phyloP scores from a whole-genome alignment of 2,797 vertebrate genomes.

The Pseudomugil tenellus region DNA sequence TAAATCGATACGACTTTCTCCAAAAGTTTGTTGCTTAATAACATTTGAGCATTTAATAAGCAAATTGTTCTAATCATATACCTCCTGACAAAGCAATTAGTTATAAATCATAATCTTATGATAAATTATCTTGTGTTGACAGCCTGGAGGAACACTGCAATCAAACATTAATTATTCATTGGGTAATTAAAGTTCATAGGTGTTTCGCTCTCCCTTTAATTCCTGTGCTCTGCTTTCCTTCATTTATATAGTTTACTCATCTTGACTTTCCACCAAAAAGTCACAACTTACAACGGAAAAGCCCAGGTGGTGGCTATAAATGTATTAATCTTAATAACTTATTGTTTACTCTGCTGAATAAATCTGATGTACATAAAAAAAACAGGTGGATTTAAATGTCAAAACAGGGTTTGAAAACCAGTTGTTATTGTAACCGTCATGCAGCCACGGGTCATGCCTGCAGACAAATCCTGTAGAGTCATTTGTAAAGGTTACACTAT shows the following conservation, averaged over 20 bases:
- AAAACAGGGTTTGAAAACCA: neutral
- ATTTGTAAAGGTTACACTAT: neutral
- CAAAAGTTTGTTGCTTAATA: conserved; percentile 78
- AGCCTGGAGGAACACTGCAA: conserved; percentile 82
- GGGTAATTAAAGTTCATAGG: conserved; percentile 87
- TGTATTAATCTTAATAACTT: neutral
- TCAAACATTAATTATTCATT: conserved; percentile 88
- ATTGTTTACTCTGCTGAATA: neutral
- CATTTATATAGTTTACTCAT: conserved; percentile 26
- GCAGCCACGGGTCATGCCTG: neutral
- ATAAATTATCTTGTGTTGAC: conserved; percentile 87
- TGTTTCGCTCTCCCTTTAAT: conserved; percentile 60
- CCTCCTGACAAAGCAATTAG: conserved; percentile 87
- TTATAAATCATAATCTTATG: conserved; percentile 87
- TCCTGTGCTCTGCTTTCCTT: conserved; percentile 15
- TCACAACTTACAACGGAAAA: neutral
- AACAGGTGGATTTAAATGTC: neutral
- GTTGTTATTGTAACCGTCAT: neutral
- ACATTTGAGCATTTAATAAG: conserved; percentile 84
- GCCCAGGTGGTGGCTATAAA: neutral
- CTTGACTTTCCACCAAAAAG: conserved; percentile 21
- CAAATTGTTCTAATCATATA: conserved; percentile 86
- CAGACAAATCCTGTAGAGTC: neutral
- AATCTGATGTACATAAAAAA: neutral
- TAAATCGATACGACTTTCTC: conserved; percentile 62